phyloP scores from a whole-genome alignment of 2,888 invertebrate species.

The Spodoptera littoralis region DNA sequence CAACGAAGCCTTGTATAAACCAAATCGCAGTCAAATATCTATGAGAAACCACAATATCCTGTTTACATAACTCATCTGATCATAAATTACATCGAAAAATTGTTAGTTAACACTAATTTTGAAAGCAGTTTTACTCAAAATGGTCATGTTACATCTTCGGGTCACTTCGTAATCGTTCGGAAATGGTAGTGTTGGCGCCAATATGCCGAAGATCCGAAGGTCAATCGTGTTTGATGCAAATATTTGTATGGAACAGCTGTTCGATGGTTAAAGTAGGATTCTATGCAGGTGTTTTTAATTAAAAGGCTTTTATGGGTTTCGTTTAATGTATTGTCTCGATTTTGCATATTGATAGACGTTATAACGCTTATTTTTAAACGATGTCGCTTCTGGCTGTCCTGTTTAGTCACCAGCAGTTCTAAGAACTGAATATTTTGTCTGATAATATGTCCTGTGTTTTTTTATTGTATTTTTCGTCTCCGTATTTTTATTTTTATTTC shows the following conservation, averaged over 20 bases:
- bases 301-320: neutral
- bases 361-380: too few species aligned
- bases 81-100: neutral
- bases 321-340: neutral
- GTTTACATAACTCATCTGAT: constrained; percentile 2
- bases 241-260: constrained; percentile 47
- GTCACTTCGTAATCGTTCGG: constrained; percentile 45
- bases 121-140: constrained; percentile 14
- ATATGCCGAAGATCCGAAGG: constrained; percentile 41
- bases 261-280: constrained; percentile 16
- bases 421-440: too few species aligned
- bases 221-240: constrained; percentile 49
- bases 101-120: constrained; percentile 10
- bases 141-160: constrained; percentile 31
- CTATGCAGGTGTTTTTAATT: constrained; percentile 35
- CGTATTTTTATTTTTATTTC: too few species aligned
- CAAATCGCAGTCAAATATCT: constrained; percentile 5
- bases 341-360: neutral
- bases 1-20: too few species aligned
- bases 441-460: too few species aligned
- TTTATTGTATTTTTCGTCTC: too few species aligned
- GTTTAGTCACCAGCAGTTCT: too few species aligned
- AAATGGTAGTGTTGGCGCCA: constrained; percentile 42
- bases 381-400: too few species aligned
- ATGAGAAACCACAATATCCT: constrained; percentile 3